Percentiles rank a stretch among this genome's conserved stretches.
These are phyloP conservation scores for Cryptotis parvus DNA, from an alignment of 2,113 vertebrate genomes.

Conservation along the genomic window DNA sequence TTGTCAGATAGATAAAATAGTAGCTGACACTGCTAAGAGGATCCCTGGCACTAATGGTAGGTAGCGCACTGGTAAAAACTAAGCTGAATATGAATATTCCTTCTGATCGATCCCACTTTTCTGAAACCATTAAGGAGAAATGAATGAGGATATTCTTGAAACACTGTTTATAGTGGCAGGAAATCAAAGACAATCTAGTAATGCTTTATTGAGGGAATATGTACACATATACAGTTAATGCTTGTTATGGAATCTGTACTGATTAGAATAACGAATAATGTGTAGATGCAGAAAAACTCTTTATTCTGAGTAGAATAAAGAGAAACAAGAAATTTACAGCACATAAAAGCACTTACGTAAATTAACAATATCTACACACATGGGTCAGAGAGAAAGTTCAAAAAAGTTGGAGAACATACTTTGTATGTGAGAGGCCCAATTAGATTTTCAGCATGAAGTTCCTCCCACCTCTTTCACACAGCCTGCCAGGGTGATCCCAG, in stretches of 20 bases:
- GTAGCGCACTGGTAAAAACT: not conserved
- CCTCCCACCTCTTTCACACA: too few species aligned
- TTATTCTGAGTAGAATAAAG: not conserved
- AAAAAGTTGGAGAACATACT: too few species aligned
- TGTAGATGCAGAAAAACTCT: too few species aligned
- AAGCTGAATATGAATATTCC: not conserved
- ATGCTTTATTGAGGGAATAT: not conserved
- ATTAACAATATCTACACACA: not conserved
- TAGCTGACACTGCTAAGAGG: slow-evolving; percentile 9
- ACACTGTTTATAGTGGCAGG: not conserved
- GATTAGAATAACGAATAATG: too few species aligned
- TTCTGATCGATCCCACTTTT: not conserved
- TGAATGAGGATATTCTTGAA: not conserved
- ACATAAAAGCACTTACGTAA: not conserved
- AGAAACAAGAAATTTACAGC: not conserved
- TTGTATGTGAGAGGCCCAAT: too few species aligned
- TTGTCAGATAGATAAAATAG: slow-evolving; percentile 5
- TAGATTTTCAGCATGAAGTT: not conserved
- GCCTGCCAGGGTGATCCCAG: too few species aligned
- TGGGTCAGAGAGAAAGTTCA: not conserved
- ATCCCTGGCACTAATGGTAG: too few species aligned
- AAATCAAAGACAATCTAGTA: not conserved
- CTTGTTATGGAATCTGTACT: too few species aligned
- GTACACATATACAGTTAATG: not conserved
- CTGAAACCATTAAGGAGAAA: not conserved